phyloP scores from a whole-genome alignment of 2,888 invertebrate genomes.

The Zhengitettix transpicula region DNA sequence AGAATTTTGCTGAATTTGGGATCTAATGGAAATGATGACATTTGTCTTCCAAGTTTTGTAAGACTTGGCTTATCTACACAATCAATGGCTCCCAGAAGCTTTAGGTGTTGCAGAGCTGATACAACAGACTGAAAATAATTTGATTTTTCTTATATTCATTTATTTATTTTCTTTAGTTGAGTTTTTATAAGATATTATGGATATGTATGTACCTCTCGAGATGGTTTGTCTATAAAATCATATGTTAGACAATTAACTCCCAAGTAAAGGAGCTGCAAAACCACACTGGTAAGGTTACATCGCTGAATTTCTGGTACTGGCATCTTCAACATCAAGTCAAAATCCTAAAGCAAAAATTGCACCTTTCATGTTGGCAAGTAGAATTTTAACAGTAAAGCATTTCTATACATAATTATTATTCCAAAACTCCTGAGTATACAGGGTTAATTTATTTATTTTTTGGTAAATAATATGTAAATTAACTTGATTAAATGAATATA shows the following conservation, averaged over 20 bases:
- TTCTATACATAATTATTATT: no score
- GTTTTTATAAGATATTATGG: no score
- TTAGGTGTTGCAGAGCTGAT: conserved; percentile 28
- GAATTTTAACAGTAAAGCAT: no score
- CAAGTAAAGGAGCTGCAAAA: conserved; percentile 68
- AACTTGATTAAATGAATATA: no score
- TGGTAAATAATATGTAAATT: no score
- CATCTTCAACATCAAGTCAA: conserved; percentile 49
- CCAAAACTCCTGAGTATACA: no score
- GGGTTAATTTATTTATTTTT: no score
- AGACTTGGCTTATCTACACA: conserved; percentile 39
- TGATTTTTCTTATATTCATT: background rate
- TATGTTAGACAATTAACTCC: conserved; percentile 69
- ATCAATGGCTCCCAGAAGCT: conserved; percentile 45
- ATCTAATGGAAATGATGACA: conserved; percentile 85
- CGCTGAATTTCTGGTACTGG: conserved; percentile 77
- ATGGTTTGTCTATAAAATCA: conserved; percentile 82
- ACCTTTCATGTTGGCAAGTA: no score
- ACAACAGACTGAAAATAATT: conserved; percentile 17
- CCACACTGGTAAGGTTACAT: conserved; percentile 51
- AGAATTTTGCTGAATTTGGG: conserved; percentile 74
- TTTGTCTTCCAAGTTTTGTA: conserved; percentile 62
- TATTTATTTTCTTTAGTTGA: background rate
- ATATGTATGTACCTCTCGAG: conserved; percentile 36
- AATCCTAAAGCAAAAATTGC: conserved; percentile 32